Evolutionary conservation across 1,140 invertebrate genomes (phyloP).

Genomic region (Sarcophaga peregrina): DNA sequence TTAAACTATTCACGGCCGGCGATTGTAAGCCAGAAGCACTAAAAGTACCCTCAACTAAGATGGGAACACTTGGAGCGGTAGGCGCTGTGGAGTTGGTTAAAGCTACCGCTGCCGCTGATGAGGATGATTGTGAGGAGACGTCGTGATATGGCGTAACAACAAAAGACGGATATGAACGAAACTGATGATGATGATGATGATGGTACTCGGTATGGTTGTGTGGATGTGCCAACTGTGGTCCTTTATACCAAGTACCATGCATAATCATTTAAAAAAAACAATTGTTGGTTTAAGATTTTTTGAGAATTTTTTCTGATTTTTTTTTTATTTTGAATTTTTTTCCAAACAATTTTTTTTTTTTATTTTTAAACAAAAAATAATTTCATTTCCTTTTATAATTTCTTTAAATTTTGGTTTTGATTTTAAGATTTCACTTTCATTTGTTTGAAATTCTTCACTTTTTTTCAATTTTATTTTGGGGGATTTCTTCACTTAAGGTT

Average conservation of each 20-base stretch:
- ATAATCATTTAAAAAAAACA: slow-evolving; percentile 62
- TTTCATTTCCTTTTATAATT: no score
- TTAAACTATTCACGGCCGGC: slow-evolving; percentile 45
- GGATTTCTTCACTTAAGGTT: no score
- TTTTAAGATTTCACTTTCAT: no score
- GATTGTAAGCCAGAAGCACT: slow-evolving; percentile 46
- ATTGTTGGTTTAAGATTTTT: not conserved
- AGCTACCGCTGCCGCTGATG: slow-evolving; percentile 47
- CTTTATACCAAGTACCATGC: slow-evolving; percentile 66
- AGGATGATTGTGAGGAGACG: slow-evolving; percentile 48
- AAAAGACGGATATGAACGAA: slow-evolving; percentile 63
- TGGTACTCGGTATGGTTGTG: slow-evolving; percentile 57
- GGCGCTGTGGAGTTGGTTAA: slow-evolving; percentile 28
- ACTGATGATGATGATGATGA: slow-evolving; percentile 51
- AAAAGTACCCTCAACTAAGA: slow-evolving; percentile 56
- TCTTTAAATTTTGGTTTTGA: no score
- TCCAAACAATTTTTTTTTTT: not conserved
- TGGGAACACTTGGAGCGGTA: slow-evolving; percentile 30
- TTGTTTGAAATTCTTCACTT: no score
- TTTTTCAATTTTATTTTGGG: no score
- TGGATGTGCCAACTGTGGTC: slow-evolving; percentile 65
- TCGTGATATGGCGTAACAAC: slow-evolving; percentile 64
- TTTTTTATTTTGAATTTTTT: not conserved
- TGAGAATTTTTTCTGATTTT: not conserved
- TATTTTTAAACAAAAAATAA: no score